A percentile compares a stretch with the other conserved stretches of the same genome.
Evolutionary conservation across 2,888 invertebrate genomes (phyloP).

Genomic region (Meganola albula): DNA sequence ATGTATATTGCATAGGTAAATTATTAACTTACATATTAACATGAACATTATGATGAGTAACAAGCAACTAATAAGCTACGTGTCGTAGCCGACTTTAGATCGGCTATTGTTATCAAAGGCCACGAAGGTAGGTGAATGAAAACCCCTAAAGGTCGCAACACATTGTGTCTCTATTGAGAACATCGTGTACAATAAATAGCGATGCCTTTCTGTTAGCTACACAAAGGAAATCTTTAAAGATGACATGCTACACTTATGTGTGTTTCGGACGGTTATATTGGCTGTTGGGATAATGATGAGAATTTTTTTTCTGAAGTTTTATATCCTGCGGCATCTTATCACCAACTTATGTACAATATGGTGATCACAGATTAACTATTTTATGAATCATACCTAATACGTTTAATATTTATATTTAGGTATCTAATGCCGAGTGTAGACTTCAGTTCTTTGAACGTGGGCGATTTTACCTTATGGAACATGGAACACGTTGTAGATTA

Average conservation of each 20-base stretch:
- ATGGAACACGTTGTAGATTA: no score
- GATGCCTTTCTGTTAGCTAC: conserved; percentile 34
- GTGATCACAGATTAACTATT: no score
- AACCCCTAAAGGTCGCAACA: conserved; percentile 55
- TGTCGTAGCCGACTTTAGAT: conserved; percentile 39
- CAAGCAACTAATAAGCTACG: conserved; percentile 36
- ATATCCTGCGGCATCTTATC: no score
- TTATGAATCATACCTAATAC: no score
- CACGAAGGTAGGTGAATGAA: conserved; percentile 53
- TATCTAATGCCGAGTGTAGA: no score
- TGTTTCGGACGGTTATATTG: conserved; percentile 8
- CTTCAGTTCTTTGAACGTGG: no score
- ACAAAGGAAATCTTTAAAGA: conserved; percentile 26
- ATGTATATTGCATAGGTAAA: no score
- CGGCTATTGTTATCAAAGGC: conserved; percentile 57
- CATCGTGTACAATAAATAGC: conserved; percentile 45
- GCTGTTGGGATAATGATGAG: conserved; percentile 10
- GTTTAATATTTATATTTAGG: no score
- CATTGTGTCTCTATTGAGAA: conserved; percentile 53
- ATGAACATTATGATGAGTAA: conserved; percentile 29
- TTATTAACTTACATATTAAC: conserved; percentile 7
- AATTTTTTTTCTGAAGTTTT: conserved; percentile 1
- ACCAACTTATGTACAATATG: no score
- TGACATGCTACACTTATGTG: conserved; percentile 13
- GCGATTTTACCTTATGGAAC: no score